These are phyloP conservation scores for Ursus arctos DNA, from an alignment of 2,113 vertebrate genomes.

Conservation along the genomic window DNA sequence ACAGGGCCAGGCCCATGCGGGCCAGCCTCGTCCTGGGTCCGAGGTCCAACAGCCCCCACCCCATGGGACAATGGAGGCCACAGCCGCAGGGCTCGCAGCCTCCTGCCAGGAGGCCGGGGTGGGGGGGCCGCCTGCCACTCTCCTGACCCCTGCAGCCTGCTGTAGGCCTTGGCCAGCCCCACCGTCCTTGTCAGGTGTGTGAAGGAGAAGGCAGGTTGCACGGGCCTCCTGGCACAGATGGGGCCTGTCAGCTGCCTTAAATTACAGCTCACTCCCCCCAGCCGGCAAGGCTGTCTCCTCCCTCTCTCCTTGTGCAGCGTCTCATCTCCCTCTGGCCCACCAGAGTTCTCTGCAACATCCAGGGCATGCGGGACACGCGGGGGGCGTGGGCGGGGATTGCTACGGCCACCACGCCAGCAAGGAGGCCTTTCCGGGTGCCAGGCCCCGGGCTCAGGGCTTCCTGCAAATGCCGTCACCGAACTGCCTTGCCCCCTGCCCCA, in stretches of 20 bases:
- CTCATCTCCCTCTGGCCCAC: background rate
- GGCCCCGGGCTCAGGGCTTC: background rate
- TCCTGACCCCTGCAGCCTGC: accelerated
- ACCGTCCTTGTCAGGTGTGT: background rate
- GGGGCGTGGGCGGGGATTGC: background rate
- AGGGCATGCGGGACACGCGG: background rate
- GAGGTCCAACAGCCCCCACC: accelerated
- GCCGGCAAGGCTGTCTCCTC: background rate
- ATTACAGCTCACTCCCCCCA: background rate
- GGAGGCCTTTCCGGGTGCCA: accelerated
- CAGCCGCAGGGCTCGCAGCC: accelerated
- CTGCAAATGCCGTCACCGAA: accelerated
- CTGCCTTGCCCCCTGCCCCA: accelerated
- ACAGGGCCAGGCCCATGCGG: background rate
- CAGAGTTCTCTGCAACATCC: background rate
- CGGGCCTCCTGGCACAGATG: background rate
- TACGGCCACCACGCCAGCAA: accelerated
- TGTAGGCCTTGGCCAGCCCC: background rate
- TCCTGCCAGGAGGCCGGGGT: background rate
- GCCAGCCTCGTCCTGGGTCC: background rate
- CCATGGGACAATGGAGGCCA: background rate
- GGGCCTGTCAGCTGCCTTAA: background rate
- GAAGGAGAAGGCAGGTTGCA: background rate
- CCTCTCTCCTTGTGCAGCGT: accelerated
- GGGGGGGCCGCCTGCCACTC: accelerated